Base-by-base conservation (phyloP, 2,797 vertebrate genomes). In the Tolypeutes matacus region DNA sequence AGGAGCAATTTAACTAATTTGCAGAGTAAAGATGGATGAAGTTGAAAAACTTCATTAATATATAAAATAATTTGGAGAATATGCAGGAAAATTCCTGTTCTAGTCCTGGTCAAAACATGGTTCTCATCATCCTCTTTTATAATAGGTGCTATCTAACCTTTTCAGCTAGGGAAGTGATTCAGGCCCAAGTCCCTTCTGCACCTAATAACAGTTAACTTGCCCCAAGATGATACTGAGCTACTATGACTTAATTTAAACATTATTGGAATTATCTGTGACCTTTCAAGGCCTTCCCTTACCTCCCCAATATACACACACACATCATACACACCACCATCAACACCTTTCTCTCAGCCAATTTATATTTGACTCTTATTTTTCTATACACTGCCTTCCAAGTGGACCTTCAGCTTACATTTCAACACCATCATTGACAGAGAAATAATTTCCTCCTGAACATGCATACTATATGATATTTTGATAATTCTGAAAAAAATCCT, bases 401-500 rank as follows among this genome's bases (percentile, higher is more conserved):
- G 53, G 42, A 51, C 42, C 53, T 83, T 94, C 42, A 42, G 29
- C 23, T 82, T 76, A 46, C 72, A 11, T 91, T 49, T 86, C 80
- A 89, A 72, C 15, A 21, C 10, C 2, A 20, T 53, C 80, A 86
- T 53, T 46, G 31, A 72, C 8, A 65, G 34, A 9, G 42, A 82
- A 62, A 70, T 86, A 60, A 91, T 72, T 93, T 95, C 39, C 31
- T 91, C 62, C 86, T 92, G 18, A 93, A 94, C 56, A 49, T 62
- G 29, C 15, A 69, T 49, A 20, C 5, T 82, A 73, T 73, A 77
- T 83, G 31, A 76, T 76, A 85, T 42, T 88, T 95, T 25, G 5
- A 82, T 67, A 93, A 72, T 31, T 60, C 75, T 89, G 72, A 78
- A 78, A 78, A 78, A 82, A 25, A 64, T 94, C 51, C 56, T 72